phyloP scores from a whole-genome alignment of 2,797 vertebrate species.

The Glyptemys insculpta region DNA sequence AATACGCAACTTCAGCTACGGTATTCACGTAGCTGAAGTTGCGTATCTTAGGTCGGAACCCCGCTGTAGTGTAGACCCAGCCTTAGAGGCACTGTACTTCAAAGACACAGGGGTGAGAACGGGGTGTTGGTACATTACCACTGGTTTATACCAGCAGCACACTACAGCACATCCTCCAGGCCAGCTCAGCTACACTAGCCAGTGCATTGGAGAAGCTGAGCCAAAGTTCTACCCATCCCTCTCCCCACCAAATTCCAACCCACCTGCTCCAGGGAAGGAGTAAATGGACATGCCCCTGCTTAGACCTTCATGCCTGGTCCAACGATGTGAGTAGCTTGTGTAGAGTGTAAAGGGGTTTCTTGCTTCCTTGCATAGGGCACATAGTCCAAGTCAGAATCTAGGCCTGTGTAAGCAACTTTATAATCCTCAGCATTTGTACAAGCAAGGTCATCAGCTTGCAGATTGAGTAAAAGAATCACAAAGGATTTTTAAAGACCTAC shows the following conservation, averaged over 20 bases:
- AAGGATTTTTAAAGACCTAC: not conserved
- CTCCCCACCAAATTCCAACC: not conserved
- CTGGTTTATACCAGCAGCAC: not conserved
- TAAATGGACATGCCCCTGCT: not conserved
- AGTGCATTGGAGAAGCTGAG: not conserved
- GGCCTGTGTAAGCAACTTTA: not conserved
- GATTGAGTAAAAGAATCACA: not conserved
- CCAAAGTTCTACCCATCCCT: rapidly evolving
- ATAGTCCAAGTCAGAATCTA: not conserved
- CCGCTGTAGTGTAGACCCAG: no score
- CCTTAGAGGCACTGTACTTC: not conserved
- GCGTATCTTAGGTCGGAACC: no score
- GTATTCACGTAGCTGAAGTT: no score
- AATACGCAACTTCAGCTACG: no score
- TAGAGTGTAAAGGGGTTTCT: rapidly evolving
- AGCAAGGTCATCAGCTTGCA: not conserved
- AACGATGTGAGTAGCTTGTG: not conserved
- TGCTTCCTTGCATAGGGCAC: not conserved
- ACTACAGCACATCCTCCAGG: not conserved
- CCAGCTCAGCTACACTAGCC: not conserved
- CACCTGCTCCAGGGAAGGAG: not conserved
- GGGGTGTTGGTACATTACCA: not conserved
- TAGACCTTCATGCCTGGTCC: not conserved
- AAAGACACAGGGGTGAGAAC: not conserved
- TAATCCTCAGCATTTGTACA: not conserved